Evolutionary conservation across 2,888 invertebrate genomes (phyloP).

Genomic region (Tipula vernalis): DNA sequence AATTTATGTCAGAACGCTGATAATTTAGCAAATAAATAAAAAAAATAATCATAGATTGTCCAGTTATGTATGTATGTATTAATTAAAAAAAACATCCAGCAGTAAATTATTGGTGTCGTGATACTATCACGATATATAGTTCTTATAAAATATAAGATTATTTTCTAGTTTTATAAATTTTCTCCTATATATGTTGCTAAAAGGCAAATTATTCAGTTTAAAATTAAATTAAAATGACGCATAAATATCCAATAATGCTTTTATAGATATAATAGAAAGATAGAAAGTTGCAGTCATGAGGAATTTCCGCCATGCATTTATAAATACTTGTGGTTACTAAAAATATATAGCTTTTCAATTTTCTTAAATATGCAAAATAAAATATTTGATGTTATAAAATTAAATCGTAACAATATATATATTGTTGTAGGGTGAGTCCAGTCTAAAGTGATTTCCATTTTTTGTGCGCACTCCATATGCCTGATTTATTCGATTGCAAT

Average conservation of each 20-base stretch:
- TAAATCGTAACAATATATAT: background rate
- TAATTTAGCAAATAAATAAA: background rate
- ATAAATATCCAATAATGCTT: background rate
- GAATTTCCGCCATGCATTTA: background rate
- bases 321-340: background rate
- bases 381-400: background rate
- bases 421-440: background rate
- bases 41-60: background rate
- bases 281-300: background rate
- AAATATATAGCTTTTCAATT: background rate
- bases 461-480: background rate
- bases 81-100: background rate
- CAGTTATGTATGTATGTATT: background rate
- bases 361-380: background rate
- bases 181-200: background rate
- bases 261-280: background rate
- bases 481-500: conserved; percentile 31
- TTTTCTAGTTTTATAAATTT: background rate
- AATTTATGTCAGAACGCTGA: background rate
- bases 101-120: background rate
- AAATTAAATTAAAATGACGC: background rate
- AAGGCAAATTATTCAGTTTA: background rate
- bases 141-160: background rate
- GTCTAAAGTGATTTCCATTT: background rate
- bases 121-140: background rate